These are phyloP conservation scores for Eugnorisma glareosa DNA, from an alignment of 2,888 invertebrate genomes.

Conservation along the genomic window DNA sequence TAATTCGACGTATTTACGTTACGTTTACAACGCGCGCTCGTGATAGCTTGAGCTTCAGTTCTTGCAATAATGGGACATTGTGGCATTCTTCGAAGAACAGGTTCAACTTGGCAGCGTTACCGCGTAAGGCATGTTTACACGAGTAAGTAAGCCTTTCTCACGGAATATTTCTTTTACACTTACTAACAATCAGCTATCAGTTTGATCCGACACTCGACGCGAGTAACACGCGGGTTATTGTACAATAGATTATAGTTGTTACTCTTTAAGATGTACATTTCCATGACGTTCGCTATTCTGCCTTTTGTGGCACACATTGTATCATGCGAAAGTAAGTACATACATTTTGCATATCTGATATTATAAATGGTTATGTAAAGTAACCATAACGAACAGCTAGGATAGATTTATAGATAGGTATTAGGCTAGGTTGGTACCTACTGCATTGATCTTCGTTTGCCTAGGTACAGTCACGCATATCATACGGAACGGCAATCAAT, in stretches of 20 bases:
- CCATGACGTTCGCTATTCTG: conserved; percentile 52
- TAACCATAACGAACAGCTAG: neutral
- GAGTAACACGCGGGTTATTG: conserved; percentile 22
- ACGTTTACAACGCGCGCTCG: neutral
- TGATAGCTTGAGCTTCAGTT: neutral
- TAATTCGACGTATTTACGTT: neutral
- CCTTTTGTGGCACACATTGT: conserved; percentile 50
- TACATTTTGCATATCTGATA: neutral
- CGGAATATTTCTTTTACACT: conserved; percentile 15
- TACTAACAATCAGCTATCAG: conserved; percentile 33
- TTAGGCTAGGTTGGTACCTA: neutral
- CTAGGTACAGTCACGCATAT: neutral
- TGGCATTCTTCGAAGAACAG: conserved; percentile 43
- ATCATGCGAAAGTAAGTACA: conserved; percentile 63
- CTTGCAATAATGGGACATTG: neutral
- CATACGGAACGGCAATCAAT: too few relatives aligned
- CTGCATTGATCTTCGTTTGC: neutral
- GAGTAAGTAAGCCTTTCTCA: conserved; percentile 33
- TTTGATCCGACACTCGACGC: conserved; percentile 26
- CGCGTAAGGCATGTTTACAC: conserved; percentile 52
- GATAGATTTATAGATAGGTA: neutral
- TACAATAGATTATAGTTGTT: conserved; percentile 17
- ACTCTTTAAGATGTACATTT: conserved; percentile 55
- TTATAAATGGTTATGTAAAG: neutral
- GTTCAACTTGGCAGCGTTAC: conserved; percentile 28